Conservation (phyloP, 2,888 invertebrate species). For the Xanthia icteritia region DNA sequence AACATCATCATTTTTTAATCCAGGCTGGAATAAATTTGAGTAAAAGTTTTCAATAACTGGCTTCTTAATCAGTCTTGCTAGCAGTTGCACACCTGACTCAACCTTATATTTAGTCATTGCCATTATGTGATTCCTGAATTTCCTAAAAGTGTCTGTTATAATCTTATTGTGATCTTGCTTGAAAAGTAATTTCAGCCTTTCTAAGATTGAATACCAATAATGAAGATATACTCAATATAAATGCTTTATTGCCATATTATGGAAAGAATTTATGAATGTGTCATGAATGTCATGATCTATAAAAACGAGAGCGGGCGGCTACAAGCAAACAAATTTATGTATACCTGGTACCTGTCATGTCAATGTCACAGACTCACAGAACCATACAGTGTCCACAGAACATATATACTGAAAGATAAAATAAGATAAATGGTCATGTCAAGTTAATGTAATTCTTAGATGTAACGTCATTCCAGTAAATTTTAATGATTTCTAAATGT, state of each 20-base stretch:
- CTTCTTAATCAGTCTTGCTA: conserved; percentile 87
- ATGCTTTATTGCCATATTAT: neutral
- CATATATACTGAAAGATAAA: too few species aligned
- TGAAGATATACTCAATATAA: neutral
- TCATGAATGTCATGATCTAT: too few species aligned
- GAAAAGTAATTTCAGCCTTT: neutral
- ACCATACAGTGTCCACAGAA: too few species aligned
- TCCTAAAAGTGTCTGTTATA: neutral
- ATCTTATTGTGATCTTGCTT: neutral
- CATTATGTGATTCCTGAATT: conserved; percentile 33
- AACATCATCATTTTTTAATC: conserved; percentile 77
- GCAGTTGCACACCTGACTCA: conserved; percentile 91
- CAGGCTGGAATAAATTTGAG: conserved; percentile 82
- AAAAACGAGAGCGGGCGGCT: too few species aligned
- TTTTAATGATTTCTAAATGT: too few species aligned
- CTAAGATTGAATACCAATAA: neutral
- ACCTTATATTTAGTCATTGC: conserved; percentile 76
- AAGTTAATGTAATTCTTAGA: too few species aligned
- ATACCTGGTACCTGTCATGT: too few species aligned
- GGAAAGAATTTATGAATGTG: too few species aligned
- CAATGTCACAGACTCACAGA: too few species aligned
- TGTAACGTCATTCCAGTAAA: too few species aligned
- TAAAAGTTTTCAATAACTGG: conserved; percentile 85
- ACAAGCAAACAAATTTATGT: too few species aligned
- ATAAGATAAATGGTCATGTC: too few species aligned